Conservation (phyloP, 64 coral and sea anemone genomes). For the Actinia tenebrosa region DNA sequence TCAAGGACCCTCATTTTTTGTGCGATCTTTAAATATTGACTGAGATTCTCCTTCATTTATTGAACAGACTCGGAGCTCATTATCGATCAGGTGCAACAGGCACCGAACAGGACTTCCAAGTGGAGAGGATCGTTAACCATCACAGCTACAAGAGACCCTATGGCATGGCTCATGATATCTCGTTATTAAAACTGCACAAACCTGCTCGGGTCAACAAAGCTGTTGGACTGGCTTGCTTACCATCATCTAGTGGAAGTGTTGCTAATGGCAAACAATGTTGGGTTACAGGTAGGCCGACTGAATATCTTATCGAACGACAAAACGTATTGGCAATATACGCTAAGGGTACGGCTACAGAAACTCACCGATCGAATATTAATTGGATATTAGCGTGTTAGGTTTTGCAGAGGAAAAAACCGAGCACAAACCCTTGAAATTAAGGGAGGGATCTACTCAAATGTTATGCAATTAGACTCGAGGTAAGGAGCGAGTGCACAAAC, state of each 20-base stretch:
- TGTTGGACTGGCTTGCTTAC: constrained; percentile 39
- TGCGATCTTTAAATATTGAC: neutral
- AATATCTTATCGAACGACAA: too few species aligned
- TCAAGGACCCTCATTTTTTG: neutral
- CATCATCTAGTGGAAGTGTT: constrained; percentile 40
- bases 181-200: constrained; percentile 29
- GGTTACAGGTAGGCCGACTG: constrained; percentile 4
- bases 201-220: constrained; percentile 33
- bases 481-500: too few species aligned
- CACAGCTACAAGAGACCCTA: constrained; percentile 41
- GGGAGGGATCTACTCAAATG: too few species aligned
- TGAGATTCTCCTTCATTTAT: neutral
- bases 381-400: too few species aligned
- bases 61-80: constrained; percentile 41
- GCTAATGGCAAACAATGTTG: constrained; percentile 28
- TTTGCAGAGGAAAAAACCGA: too few species aligned
- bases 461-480: too few species aligned
- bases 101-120: constrained; percentile 43
- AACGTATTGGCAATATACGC: too few species aligned
- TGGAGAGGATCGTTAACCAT: constrained; percentile 28
- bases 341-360: too few species aligned
- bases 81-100: neutral
- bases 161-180: constrained; percentile 51
- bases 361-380: too few species aligned
- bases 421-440: too few species aligned